Evolutionary conservation across 2,888 invertebrate species (phyloP).

Genomic region (Synanthedon formicaeformis): DNA sequence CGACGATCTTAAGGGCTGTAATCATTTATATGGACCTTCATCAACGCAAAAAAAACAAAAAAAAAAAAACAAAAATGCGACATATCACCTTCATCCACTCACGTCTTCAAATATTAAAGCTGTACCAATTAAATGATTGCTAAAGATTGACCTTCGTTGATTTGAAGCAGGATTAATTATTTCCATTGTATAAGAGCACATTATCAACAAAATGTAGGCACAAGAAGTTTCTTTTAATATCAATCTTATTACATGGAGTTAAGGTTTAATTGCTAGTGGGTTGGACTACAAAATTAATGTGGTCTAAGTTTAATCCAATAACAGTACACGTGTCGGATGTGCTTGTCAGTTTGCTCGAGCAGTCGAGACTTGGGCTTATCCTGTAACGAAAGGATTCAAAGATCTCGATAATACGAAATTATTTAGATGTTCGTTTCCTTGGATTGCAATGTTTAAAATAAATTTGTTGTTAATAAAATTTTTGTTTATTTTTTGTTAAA

Average conservation of each 20-base stretch:
- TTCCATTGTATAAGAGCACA: conserved; percentile 37
- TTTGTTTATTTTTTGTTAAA: no score
- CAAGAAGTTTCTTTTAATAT: background rate
- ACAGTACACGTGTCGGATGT: conserved; percentile 22
- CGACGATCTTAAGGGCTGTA: no score
- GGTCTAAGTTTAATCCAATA: conserved; percentile 29
- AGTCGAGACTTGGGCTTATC: conserved; percentile 10
- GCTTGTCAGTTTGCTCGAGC: conserved; percentile 16
- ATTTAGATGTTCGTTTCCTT: no score
- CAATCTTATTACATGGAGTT: background rate
- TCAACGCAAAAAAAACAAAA: no score
- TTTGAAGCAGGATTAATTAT: conserved; percentile 46
- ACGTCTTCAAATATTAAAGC: conserved; percentile 11
- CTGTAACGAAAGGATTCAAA: conserved; percentile 8
- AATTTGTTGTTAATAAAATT: no score
- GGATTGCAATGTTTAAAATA: no score
- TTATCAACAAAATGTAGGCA: conserved; percentile 6
- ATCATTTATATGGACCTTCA: no score
- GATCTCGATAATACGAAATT: background rate
- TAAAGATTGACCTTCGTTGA: conserved; percentile 32
- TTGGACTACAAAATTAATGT: conserved; percentile 1
- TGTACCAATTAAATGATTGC: conserved; percentile 43
- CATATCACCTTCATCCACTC: no score
- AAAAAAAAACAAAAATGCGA: no score
- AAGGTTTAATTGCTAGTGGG: background rate